A percentile compares a stretch with the other conserved stretches of the same genome.
Evolutionary conservation across 2,888 invertebrate genomes (phyloP).

Genomic region (Spodoptera exigua): DNA sequence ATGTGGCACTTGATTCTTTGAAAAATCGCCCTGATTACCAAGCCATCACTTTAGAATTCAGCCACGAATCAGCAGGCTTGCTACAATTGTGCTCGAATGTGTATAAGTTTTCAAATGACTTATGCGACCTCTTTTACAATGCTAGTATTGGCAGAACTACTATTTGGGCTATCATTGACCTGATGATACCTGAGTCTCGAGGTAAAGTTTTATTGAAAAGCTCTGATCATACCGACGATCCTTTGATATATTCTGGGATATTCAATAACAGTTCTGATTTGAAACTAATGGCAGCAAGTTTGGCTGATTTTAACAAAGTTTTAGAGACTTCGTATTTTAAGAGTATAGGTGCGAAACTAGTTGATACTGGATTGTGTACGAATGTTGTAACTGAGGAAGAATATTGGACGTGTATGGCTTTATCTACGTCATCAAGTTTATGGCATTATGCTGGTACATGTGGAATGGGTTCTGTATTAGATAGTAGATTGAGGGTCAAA

Average conservation of each 20-base stretch:
- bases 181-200: slow-evolving; percentile 17
- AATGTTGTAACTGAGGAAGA: slow-evolving; percentile 14
- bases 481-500: slow-evolving; percentile 38
- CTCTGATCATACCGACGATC: slow-evolving; percentile 58
- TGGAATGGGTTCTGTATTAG: slow-evolving; percentile 50
- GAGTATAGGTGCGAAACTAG: slow-evolving; percentile 49
- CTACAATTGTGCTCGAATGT: slow-evolving; percentile 53
- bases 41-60: slow-evolving; percentile 46
- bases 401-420: slow-evolving; percentile 50
- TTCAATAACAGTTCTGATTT: slow-evolving; percentile 52
- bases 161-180: slow-evolving; percentile 12
- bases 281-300: slow-evolving; percentile 45
- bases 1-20: slow-evolving; percentile 43
- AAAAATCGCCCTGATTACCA: slow-evolving; percentile 58
- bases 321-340: slow-evolving; percentile 57
- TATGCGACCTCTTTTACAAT: slow-evolving; percentile 55
- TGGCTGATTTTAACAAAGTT: slow-evolving; percentile 58
- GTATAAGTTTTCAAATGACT: slow-evolving; percentile 49
- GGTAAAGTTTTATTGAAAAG: slow-evolving; percentile 24
- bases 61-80: slow-evolving; percentile 42
- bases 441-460: slow-evolving; percentile 57
- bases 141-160: slow-evolving; percentile 10
- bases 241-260: slow-evolving; percentile 15
- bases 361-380: slow-evolving; percentile 56
- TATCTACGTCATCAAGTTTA: slow-evolving; percentile 45